These are phyloP conservation scores for Trichogramma evanescens DNA, from an alignment of 2,888 invertebrate genomes.

Conservation along the genomic window DNA sequence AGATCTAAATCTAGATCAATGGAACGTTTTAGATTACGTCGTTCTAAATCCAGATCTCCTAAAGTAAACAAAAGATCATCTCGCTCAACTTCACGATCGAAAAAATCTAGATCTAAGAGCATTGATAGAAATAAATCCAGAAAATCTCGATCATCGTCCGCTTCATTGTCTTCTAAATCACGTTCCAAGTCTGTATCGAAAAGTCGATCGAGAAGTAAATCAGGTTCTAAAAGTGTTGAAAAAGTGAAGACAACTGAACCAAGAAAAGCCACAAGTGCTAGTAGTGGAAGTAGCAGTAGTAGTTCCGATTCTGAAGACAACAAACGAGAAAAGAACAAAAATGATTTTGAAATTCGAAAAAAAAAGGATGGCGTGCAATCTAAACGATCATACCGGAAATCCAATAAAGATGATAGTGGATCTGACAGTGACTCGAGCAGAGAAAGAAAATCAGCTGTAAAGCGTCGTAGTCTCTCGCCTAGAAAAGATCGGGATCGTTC, in stretches of 20 bases:
- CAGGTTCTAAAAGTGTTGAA: slow-evolving; percentile 38
- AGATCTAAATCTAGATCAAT: slow-evolving; percentile 38
- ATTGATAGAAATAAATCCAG: slow-evolving; percentile 26
- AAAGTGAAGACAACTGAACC: slow-evolving; percentile 35
- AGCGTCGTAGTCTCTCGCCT: slow-evolving; percentile 39
- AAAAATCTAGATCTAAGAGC: slow-evolving; percentile 28
- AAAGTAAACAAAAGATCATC: slow-evolving; percentile 30
- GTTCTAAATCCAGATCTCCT: slow-evolving; percentile 37
- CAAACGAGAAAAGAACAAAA: slow-evolving; percentile 46
- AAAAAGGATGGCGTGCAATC: slow-evolving; percentile 78
- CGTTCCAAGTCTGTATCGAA: slow-evolving; percentile 41
- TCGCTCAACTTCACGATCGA: slow-evolving; percentile 31
- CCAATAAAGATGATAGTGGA: slow-evolving; percentile 73
- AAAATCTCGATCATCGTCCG: slow-evolving; percentile 39
- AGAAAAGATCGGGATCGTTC: slow-evolving; percentile 45
- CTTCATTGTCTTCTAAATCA: slow-evolving; percentile 39
- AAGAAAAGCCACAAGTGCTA: slow-evolving; percentile 32
- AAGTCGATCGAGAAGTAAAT: slow-evolving; percentile 39
- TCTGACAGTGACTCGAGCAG: slow-evolving; percentile 53
- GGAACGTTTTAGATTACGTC: slow-evolving; percentile 22
- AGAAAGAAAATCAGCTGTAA: slow-evolving; percentile 50
- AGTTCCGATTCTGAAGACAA: slow-evolving; percentile 38
- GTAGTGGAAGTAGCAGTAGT: slow-evolving; percentile 31
- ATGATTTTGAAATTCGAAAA: slow-evolving; percentile 65
- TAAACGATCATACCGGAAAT: slow-evolving; percentile 77